Evolutionary conservation across 1,140 invertebrate genomes (phyloP).

Genomic region (Microplitis demolitor): DNA sequence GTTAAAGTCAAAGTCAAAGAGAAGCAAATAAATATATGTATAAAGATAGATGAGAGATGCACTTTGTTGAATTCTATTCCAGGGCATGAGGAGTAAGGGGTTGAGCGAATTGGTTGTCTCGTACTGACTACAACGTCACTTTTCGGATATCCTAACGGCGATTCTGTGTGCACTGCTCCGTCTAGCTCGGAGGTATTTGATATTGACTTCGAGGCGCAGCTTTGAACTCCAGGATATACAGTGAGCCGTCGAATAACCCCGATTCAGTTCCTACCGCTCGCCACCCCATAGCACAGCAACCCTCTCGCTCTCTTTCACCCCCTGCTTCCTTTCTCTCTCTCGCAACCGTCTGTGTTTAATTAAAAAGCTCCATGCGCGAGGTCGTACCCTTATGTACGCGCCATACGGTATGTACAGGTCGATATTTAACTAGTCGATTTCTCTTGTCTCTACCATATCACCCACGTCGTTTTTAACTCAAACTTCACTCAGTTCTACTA

Average conservation of each 20-base stretch:
- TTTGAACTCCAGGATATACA: conserved; percentile 51
- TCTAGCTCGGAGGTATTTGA: conserved; percentile 61
- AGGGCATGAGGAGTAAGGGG: background rate
- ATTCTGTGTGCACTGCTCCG: conserved; percentile 43
- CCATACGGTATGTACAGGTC: conserved; percentile 15
- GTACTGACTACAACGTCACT: conserved; percentile 33
- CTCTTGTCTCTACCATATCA: background rate
- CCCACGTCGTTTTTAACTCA: background rate
- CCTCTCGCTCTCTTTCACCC: conserved; percentile 1
- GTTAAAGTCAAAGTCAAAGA: background rate
- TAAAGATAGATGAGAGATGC: conserved; percentile 25
- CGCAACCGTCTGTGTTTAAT: conserved; percentile 51
- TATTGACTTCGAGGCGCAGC: conserved; percentile 60
- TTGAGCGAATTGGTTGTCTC: conserved; percentile 36
- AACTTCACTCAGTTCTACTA: background rate
- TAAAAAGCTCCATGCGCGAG: conserved; percentile 53
- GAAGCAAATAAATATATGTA: background rate
- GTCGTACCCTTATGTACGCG: conserved; percentile 18
- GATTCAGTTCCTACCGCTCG: conserved; percentile 5
- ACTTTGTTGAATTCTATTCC: conserved; percentile 39
- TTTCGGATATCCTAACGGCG: conserved; percentile 22
- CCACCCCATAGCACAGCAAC: too few species aligned
- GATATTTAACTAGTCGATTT: conserved; percentile 14
- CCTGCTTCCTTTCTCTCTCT: conserved; percentile 4
- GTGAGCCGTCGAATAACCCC: conserved; percentile 10